A percentile compares a stretch with the other conserved stretches of the same genome.
These are phyloP conservation scores for Leuctra nigra DNA, from an alignment of 2,888 invertebrate genomes.

Conservation along the genomic window DNA sequence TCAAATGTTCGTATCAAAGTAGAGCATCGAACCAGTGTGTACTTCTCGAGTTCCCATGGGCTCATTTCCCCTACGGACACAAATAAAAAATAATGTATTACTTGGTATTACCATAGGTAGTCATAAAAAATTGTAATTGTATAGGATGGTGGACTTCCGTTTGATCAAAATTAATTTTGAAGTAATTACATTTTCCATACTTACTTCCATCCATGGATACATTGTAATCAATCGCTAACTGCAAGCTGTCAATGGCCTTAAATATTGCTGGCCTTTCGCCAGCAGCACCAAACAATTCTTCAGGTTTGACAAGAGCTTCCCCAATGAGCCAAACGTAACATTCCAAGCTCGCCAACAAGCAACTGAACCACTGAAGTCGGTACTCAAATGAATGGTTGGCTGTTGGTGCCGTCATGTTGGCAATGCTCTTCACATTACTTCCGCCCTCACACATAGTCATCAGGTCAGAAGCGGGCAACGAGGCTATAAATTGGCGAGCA, in stretches of 20 bases:
- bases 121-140: too few species aligned
- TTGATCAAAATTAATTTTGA: too few species aligned
- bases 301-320: conserved; percentile 19
- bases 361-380: conserved; percentile 37
- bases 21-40: neutral
- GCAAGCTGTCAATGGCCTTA: too few species aligned
- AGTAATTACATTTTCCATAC: too few species aligned
- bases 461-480: conserved; percentile 23
- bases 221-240: too few species aligned
- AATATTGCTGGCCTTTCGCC: too few species aligned
- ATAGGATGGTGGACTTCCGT: too few species aligned
- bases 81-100: neutral
- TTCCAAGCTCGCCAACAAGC: conserved; percentile 42
- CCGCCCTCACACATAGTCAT: conserved; percentile 35
- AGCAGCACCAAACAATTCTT: neutral
- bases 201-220: too few species aligned
- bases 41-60: conserved; percentile 10
- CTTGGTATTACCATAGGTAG: neutral
- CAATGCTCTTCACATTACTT: conserved; percentile 34
- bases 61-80: neutral
- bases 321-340: conserved; percentile 37
- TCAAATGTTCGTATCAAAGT: neutral
- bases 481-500: neutral
- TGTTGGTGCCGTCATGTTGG: conserved; percentile 29
- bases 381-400: neutral